Conservation (phyloP, 2,113 vertebrate genomes). For the Cynocephalus volans region DNA sequence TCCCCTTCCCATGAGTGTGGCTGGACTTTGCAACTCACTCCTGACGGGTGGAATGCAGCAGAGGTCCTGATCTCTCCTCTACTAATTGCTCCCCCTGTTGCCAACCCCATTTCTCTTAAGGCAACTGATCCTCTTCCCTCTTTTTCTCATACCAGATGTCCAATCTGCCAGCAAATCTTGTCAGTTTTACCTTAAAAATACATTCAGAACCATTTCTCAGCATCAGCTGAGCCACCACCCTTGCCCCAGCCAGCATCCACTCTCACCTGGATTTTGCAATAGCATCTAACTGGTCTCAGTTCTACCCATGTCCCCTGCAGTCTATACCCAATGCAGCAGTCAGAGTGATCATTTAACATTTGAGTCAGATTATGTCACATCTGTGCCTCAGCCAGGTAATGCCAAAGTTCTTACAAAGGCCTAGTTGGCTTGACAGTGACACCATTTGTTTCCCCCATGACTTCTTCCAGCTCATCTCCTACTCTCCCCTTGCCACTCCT, state of each 20-base stretch:
- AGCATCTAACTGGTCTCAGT: neutral
- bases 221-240: neutral
- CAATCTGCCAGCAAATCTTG: neutral
- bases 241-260: neutral
- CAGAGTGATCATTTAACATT: neutral
- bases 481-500: neutral
- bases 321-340: neutral
- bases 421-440: no score
- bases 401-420: neutral
- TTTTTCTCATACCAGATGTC: neutral
- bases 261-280: neutral
- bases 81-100: neutral
- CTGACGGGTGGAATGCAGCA: neutral
- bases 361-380: neutral
- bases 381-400: neutral
- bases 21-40: neutral
- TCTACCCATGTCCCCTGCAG: neutral
- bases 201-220: neutral
- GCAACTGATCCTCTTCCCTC: neutral
- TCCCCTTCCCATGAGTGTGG: neutral
- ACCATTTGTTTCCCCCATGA: neutral
- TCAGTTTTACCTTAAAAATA: neutral
- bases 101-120: neutral
- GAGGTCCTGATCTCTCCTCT: neutral
- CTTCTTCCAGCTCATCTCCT: neutral